Base-by-base conservation (phyloP, 2,888 invertebrate species). In the Microchrysa polita region DNA sequence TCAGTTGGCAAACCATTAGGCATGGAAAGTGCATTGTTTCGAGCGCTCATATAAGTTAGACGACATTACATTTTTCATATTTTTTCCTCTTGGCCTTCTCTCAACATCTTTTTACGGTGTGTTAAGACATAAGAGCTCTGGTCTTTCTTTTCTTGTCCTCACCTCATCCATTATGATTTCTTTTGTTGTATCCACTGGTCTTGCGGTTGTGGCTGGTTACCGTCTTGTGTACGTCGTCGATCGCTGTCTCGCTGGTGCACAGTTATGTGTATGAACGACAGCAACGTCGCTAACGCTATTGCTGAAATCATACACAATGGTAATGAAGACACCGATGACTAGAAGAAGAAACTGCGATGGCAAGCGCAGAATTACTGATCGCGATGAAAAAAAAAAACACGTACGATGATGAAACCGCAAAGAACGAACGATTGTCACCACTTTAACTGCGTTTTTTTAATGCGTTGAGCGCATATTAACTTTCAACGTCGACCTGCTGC, bases 21-120 rank as follows among this genome's bases (percentile, higher is more conserved):
- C 65, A 65, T 65, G 65, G 65, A 65, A 65, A 65, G 65, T 65
- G 65, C 65, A 65, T 65, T 48, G 65, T 65, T 65, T 18, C n/a
- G 22, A 18, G 18, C 34, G 7, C 27, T 34, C 27, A 34, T n/a
- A n/a, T 44, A 65, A 23, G 42, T 65, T 48, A 23, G 22, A 44
- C 23, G 65, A 65, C 44, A 44, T 65, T 27, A 20, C n/a, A 16
- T n/a, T n/a, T n/a, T n/a, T n/a, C n/a, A n/a, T n/a, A 60, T 27
- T 27, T 60, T 44, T 48, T 65, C 10, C 63, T 34, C 7, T 34
- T 34, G 27, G 7, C 7, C 2, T 34, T 34, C 27, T 34, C 27
- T 34, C 27, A 34, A 34, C 27, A 7, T 34, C 27, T 34, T 34
- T n/a, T 34, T 34, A 34, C 7, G 27, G 27, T 34, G 27, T 34